These are phyloP conservation scores for Cisticola juncidis DNA, from an alignment of 2,113 vertebrate genomes.

Conservation along the genomic window DNA sequence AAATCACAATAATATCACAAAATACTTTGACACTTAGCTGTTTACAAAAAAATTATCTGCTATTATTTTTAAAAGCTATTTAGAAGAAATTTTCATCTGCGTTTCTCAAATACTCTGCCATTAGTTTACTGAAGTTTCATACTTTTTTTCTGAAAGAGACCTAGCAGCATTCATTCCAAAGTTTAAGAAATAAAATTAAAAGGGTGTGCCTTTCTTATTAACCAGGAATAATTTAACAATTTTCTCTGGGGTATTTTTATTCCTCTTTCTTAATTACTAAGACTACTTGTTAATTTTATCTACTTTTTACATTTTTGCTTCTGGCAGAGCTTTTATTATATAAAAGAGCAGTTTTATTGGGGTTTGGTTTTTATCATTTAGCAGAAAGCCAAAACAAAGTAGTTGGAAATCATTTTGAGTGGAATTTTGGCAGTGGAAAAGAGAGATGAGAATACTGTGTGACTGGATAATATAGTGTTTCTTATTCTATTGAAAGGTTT, in stretches of 20 bases:
- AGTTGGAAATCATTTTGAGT: background rate
- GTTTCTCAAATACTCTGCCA: background rate
- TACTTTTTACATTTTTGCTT: background rate
- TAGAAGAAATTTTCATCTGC: background rate
- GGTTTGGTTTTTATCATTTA: background rate
- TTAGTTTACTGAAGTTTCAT: background rate
- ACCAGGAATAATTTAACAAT: background rate
- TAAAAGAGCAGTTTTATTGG: background rate
- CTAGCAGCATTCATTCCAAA: background rate
- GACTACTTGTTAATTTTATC: background rate
- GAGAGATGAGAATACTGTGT: background rate
- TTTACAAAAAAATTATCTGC: background rate
- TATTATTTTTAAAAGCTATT: background rate
- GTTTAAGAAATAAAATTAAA: background rate
- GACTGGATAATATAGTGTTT: background rate
- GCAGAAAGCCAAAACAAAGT: background rate
- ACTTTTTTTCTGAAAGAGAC: background rate
- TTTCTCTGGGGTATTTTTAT: background rate
- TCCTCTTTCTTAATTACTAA: background rate
- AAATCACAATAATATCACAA: background rate
- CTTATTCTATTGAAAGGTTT: background rate
- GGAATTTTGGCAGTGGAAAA: background rate
- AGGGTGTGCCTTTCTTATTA: background rate
- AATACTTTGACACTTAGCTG: background rate
- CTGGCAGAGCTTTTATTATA: background rate